Percentiles rank a stretch among this genome's conserved stretches.
Evolutionary conservation across 1,140 invertebrate species (phyloP).

Genomic region (Drosophila truncata): DNA sequence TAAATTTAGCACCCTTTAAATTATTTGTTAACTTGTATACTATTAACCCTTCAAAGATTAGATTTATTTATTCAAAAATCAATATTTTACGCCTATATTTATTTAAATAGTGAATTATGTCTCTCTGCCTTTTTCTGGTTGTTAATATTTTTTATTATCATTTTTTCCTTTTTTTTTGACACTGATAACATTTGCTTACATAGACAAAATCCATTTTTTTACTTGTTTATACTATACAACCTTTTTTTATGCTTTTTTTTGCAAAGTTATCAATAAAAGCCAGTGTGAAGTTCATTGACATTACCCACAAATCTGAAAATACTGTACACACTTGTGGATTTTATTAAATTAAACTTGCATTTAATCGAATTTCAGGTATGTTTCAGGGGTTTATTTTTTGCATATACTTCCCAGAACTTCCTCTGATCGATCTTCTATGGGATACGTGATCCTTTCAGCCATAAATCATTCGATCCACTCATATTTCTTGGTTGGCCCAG

Average conservation of each 20-base stretch:
- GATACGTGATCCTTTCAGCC: conserved; percentile 2
- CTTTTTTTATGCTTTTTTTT: conserved; percentile 49
- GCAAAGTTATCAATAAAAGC: conserved; percentile 55
- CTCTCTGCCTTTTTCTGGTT: background rate
- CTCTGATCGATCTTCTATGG: conserved; percentile 5
- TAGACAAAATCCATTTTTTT: conserved; percentile 11
- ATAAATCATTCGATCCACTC: conserved; percentile 55
- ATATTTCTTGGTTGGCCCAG: conserved; percentile 40
- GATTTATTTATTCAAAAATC: conserved; percentile 1
- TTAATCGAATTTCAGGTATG: background rate
- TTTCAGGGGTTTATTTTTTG: background rate
- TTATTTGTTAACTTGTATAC: background rate
- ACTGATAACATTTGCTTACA: conserved; percentile 54
- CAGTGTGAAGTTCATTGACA: conserved; percentile 56
- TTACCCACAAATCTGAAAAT: conserved; percentile 1
- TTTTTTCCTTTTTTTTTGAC: background rate
- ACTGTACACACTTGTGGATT: background rate
- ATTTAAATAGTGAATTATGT: background rate
- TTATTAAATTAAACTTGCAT: background rate
- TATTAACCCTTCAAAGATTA: too few species aligned
- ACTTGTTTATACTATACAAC: conserved; percentile 18
- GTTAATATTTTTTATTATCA: background rate
- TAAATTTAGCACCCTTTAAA: background rate
- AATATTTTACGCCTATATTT: background rate
- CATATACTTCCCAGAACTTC: conserved; percentile 5